Evolutionary conservation across 2,113 vertebrate species (phyloP), one percentile per base, ranked within the genome.

Genomic region (Trichomycterus rosablanca): DNA sequence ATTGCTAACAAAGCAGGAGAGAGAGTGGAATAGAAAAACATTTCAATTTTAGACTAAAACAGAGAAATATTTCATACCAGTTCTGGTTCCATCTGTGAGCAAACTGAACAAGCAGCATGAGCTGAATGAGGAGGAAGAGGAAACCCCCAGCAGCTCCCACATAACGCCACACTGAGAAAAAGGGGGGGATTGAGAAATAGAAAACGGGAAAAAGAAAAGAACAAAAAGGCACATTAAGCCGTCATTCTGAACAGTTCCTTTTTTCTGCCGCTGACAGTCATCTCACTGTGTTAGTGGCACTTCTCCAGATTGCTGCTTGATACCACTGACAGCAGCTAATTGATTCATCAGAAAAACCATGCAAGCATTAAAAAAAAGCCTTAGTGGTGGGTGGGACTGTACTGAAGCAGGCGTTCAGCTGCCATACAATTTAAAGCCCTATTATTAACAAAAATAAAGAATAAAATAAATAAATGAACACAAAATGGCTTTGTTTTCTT

Each of bases 1-100:
- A 10, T 15, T 57, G 44, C 64, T n/a, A n/a, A n/a, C n/a, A 50
- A 5, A 42, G 50, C 35, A 49, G 22, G 51, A 44, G 22, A 37
- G 51, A 48, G 52, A 16, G 9, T 18, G 32, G 14, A 28, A 28
- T 50, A 15, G 18, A 26, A 55, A 63, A 66, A 56, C 54, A 59
- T 24, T 23, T 15, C 2, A 39, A 20, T 35, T 40, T 11, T 52
- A 49, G 55, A 26, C 40, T 11, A 3, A 7, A 2, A 37, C 39
- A 4, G 28, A 42, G n/a, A 40, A 22, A 24, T 22, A 59, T 20
- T 23, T 69, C 90, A 73, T 85, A 99, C 96, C 96, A 99, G 80
- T 97, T 99, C 83, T 94, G 94, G 84, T 97, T 99, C 96, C 95
- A 99, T 70, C 93, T 91, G 77, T 98, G 95, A 10, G 96, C 92